Percentiles rank a stretch among this genome's conserved stretches.
These are phyloP conservation scores for Fulica atra DNA, from an alignment of 2,113 vertebrate genomes.

Conservation along the genomic window DNA sequence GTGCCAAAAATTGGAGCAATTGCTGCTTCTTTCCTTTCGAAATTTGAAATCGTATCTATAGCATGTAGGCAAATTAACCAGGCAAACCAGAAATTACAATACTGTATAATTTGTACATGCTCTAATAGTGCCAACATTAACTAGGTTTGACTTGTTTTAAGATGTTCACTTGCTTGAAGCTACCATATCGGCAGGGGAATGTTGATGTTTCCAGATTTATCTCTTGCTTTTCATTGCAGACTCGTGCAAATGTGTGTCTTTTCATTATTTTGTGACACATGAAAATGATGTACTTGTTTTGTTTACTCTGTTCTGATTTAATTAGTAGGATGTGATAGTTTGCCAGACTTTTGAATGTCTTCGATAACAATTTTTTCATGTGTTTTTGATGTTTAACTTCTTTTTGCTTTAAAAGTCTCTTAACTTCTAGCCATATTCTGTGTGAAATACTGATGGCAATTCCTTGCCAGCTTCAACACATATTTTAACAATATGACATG, in stretches of 20 bases:
- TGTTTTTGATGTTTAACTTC: conserved; percentile 35
- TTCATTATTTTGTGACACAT: conserved; percentile 71
- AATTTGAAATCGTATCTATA: neutral
- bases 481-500: neutral
- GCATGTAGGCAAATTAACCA: neutral
- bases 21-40: neutral
- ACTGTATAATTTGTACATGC: neutral
- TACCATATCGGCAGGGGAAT: conserved; percentile 22
- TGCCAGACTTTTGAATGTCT: conserved; percentile 45
- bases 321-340: conserved; percentile 14
- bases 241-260: conserved; percentile 75
- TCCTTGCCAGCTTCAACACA: neutral
- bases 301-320: conserved; percentile 73
- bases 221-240: conserved; percentile 71
- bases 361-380: neutral
- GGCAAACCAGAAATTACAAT: conserved; percentile 9
- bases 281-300: conserved; percentile 73
- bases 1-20: neutral
- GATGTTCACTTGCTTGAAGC: conserved; percentile 46
- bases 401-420: conserved; percentile 16
- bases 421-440: neutral
- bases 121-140: neutral
- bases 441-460: conserved; percentile 22
- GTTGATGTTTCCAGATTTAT: conserved; percentile 59
- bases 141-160: conserved; percentile 28